Conservation (phyloP, 2,888 invertebrate species). For the Pedicia rivosa region DNA sequence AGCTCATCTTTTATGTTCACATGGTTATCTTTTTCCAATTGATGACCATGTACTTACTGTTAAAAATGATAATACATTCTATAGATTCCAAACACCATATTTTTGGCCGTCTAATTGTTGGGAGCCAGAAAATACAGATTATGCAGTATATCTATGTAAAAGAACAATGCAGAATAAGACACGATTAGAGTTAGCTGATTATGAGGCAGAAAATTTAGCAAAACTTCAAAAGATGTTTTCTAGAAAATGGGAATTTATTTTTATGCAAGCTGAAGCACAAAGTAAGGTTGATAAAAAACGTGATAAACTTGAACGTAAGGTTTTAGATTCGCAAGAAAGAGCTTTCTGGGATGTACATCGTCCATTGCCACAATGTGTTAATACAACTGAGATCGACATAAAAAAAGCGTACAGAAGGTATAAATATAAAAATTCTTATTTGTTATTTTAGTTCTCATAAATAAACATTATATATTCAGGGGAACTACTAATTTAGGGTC, state of each 20-base stretch:
- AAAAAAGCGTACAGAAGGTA: conserved; percentile 68
- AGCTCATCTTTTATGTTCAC: conserved; percentile 86
- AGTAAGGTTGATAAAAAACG: conserved; percentile 92
- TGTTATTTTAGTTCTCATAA: no score
- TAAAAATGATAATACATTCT: conserved; percentile 91
- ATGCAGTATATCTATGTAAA: conserved; percentile 98
- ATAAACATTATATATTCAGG: no score
- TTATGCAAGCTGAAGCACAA: conserved; percentile 64
- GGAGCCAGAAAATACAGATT: conserved; percentile 99
- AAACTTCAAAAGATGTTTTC: conserved; percentile 98
- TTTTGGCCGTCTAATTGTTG: conserved; percentile 99
- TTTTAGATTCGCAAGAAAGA: conserved; percentile 94
- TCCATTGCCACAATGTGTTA: conserved; percentile 98
- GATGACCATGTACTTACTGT: conserved; percentile 96
- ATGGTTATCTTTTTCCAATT: conserved; percentile 97
- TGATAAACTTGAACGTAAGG: conserved; percentile 94
- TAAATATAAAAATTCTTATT: no score
- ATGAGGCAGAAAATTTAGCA: conserved; percentile 96
- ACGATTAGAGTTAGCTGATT: conserved; percentile 90
- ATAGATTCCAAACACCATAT: conserved; percentile 88
- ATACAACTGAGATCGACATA: conserved; percentile 96
- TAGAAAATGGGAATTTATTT: conserved; percentile 99
- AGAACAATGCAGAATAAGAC: conserved; percentile 99
- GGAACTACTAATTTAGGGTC: conserved; percentile 32
- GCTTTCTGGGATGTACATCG: conserved; percentile 99